Conservation (phyloP, 2,113 vertebrate genomes). For the Gorsachius goisagi region DNA sequence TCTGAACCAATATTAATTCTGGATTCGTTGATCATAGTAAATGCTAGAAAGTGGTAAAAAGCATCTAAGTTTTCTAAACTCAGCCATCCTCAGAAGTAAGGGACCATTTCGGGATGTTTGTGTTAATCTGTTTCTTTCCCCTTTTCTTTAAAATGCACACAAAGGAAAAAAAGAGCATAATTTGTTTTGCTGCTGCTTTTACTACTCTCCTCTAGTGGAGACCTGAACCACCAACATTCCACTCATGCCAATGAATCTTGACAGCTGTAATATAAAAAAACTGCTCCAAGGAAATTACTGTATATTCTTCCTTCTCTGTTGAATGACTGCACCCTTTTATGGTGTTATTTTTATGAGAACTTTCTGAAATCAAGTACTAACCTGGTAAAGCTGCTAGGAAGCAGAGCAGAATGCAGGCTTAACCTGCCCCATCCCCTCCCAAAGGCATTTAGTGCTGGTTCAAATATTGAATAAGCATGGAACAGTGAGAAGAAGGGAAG, state of each 20-base stretch:
- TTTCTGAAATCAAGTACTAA: background rate
- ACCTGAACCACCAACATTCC: background rate
- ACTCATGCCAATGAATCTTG: background rate
- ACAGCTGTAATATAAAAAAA: slow-evolving; percentile 1
- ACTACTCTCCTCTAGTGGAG: background rate
- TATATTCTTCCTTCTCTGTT: background rate
- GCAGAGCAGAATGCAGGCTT: background rate
- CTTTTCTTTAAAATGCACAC: background rate
- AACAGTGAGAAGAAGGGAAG: background rate
- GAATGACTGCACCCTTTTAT: background rate
- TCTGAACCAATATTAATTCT: background rate
- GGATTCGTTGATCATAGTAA: background rate
- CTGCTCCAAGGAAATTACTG: background rate
- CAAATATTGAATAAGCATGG: background rate
- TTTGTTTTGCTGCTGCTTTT: background rate
- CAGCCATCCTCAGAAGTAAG: background rate
- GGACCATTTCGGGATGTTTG: background rate
- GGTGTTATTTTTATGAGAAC: background rate
- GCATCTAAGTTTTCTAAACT: background rate
- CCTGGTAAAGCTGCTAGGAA: background rate
- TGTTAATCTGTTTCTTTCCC: background rate
- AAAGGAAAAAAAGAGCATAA: background rate
- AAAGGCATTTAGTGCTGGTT: background rate
- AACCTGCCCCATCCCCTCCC: background rate
- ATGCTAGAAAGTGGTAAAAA: background rate